Evolutionary conservation across 2,797 vertebrate genomes (phyloP), one percentile per base, ranked within the genome.

Genomic region (Clarias platycephalus): DNA sequence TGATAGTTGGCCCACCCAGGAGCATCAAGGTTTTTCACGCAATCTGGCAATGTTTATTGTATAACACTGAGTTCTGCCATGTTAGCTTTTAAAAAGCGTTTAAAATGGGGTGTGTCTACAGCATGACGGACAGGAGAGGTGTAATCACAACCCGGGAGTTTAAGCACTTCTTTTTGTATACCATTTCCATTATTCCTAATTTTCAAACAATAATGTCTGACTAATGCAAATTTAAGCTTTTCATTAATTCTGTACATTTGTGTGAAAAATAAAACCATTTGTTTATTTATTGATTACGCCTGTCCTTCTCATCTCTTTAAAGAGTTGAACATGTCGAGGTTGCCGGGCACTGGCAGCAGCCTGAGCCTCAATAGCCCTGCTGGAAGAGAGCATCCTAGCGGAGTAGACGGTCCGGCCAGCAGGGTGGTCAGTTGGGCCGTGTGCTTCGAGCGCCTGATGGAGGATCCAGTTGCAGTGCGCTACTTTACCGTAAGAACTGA

Each of bases 401-500:
- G 49, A 24, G 0, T 60, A 0, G 0, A 88, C 83, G 9, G 87
- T 89, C 31, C 62, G 0, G 85, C 86, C 70, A 86, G 93, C 20
- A 94, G 94, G 18, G 96, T 96, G 85, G 94, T 93, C 87, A 94
- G 94, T 89, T 97, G 96, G 96, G 96, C 96, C 0, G 92, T 96
- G 24, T 96, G 96, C 87, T 97, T 97, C 0, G 96, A 97, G 86
- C 92, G 93, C 0, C 93, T 97, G 88, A 93, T 97, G 77, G 95
- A 96, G 88, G 96, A 97, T 83, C 93, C 87, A 0, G 92, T 95
- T 67, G 96, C 95, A 0, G 92, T 96, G 83, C 90, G 94, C 79
- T 97, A 96, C 90, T 97, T 97, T 93, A 97, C 96, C 0, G 96
- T 97, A 91, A 93, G 95, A 88, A 1, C 78, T 49, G 16, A 58